These are phyloP conservation scores for Pipra filicauda DNA, from an alignment of 2,113 vertebrate species.

Conservation along the genomic window DNA sequence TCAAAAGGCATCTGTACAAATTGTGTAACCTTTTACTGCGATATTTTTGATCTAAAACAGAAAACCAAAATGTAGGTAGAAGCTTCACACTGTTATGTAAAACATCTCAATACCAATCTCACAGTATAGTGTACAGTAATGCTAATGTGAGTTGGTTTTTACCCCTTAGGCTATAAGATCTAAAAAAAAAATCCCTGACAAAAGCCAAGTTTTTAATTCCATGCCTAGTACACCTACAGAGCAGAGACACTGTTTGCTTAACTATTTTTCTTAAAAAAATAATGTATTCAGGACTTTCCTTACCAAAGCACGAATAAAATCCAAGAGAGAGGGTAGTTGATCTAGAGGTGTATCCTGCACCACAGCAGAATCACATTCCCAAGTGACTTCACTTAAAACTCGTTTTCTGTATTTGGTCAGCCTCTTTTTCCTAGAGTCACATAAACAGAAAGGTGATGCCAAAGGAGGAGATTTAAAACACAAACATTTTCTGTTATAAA, in stretches of 20 bases:
- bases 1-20: not conserved
- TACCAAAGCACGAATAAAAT: not conserved
- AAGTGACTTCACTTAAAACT: not conserved
- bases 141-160: not conserved
- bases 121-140: not conserved
- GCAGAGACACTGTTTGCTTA: not conserved
- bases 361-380: not conserved
- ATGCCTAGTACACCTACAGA: not conserved
- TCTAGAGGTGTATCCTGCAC: not conserved
- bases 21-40: not conserved
- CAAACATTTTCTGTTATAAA: not conserved
- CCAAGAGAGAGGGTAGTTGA: not conserved
- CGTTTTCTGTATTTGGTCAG: not conserved
- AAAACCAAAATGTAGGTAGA: not conserved
- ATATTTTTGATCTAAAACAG: not conserved
- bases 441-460: not conserved
- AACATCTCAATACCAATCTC: not conserved
- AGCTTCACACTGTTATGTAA: not conserved
- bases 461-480: not conserved
- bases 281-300: not conserved
- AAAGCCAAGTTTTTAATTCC: not conserved
- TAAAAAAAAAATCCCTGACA: not conserved
- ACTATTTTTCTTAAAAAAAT: not conserved
- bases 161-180: not conserved
- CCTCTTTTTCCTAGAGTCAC: not conserved